phyloP scores from a whole-genome alignment of 2,888 invertebrate species.

The Falcaria lacertinaria region DNA sequence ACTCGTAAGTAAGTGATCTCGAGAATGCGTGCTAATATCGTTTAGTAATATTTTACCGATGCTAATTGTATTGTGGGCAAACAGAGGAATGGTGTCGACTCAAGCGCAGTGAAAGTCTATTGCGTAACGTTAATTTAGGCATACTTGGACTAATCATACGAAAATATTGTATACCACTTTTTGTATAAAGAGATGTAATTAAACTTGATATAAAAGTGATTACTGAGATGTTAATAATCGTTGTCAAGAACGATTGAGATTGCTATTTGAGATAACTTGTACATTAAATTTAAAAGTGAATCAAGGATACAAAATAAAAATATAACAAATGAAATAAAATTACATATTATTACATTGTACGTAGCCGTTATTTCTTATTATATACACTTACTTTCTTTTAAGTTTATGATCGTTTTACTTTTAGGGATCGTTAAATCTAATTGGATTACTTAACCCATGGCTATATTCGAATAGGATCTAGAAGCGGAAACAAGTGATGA shows the following conservation, averaged over 20 bases:
- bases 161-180: slow-evolving; percentile 19
- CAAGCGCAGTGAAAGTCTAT: slow-evolving; percentile 53
- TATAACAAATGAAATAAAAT: no score
- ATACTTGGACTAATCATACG: slow-evolving; percentile 34
- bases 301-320: neutral
- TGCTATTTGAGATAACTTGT: neutral
- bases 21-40: slow-evolving; percentile 32
- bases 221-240: neutral
- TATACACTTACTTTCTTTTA: no score
- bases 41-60: slow-evolving; percentile 45
- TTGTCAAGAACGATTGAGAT: neutral
- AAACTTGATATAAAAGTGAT: slow-evolving; percentile 3
- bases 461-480: no score
- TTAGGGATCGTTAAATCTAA: no score
- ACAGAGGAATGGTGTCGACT: slow-evolving; percentile 35
- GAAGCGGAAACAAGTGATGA: no score
- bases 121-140: slow-evolving; percentile 46
- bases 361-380: no score
- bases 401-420: no score
- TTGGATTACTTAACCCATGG: no score
- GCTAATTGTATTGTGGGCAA: slow-evolving; percentile 64
- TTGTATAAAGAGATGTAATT: neutral
- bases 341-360: no score
- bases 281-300: neutral
- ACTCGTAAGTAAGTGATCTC: slow-evolving; percentile 17